Evolutionary conservation across 2,888 invertebrate genomes (phyloP).

Genomic region (Cenopis cana): DNA sequence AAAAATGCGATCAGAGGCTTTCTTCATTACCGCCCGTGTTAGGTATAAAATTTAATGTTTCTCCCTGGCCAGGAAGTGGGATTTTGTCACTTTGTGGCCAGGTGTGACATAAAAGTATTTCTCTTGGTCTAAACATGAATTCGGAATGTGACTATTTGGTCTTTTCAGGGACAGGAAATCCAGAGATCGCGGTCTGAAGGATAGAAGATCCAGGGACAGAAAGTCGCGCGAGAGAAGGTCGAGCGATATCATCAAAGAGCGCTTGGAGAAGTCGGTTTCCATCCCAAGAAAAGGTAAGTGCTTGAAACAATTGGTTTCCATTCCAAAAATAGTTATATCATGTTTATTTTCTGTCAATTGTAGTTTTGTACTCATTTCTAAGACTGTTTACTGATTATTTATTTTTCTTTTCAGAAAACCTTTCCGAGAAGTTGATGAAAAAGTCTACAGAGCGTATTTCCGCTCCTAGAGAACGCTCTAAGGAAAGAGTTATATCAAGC

Average conservation of each 20-base stretch:
- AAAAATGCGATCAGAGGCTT: too few species aligned
- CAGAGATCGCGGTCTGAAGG: slow-evolving; percentile 71
- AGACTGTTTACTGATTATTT: background rate
- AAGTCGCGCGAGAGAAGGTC: slow-evolving; percentile 81
- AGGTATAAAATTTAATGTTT: too few species aligned
- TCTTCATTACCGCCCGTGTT: too few species aligned
- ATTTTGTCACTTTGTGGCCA: too few species aligned
- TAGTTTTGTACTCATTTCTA: background rate
- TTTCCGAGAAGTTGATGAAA: slow-evolving; percentile 67
- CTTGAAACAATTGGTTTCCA: slow-evolving; percentile 78
- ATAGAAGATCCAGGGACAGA: slow-evolving; percentile 75
- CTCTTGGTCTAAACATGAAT: background rate
- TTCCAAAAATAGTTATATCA: slow-evolving; percentile 79
- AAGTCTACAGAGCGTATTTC: slow-evolving; percentile 73
- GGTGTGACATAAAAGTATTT: background rate
- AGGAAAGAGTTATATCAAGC: slow-evolving; percentile 72
- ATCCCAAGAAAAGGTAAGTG: slow-evolving; percentile 80
- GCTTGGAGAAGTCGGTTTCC: slow-evolving; percentile 79
- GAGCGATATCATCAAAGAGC: slow-evolving; percentile 78
- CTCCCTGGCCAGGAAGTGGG: too few species aligned
- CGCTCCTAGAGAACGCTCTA: slow-evolving; percentile 64
- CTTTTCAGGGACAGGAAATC: slow-evolving; percentile 73
- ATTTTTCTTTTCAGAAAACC: slow-evolving; percentile 63
- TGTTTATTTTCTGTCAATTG: too few species aligned
- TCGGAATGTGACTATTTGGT: background rate